phyloP scores from a whole-genome alignment of 2,888 invertebrate genomes.

The Autographa gamma region DNA sequence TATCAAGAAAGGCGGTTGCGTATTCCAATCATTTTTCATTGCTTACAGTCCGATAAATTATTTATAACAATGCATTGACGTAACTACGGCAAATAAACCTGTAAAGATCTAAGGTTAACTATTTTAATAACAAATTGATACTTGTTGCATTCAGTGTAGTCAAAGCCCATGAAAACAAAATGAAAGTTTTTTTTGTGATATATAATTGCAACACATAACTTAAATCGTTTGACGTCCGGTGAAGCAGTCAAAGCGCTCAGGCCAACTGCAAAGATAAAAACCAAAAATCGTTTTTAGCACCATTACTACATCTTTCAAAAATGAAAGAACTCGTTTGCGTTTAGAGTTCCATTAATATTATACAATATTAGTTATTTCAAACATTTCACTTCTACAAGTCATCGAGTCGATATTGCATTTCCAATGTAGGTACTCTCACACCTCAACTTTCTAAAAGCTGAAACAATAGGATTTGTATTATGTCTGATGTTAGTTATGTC shows the following conservation, averaged over 20 bases:
- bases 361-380: too few relatives aligned
- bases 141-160: background rate
- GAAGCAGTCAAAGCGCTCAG: too few relatives aligned
- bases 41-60: slow-evolving; percentile 69
- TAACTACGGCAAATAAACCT: slow-evolving; percentile 59
- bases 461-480: slow-evolving; percentile 8
- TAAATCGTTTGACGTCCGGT: too few relatives aligned
- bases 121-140: slow-evolving; percentile 18
- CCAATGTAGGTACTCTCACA: slow-evolving; percentile 20
- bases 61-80: slow-evolving; percentile 67
- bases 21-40: slow-evolving; percentile 71
- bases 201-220: too few relatives aligned
- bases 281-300: too few relatives aligned
- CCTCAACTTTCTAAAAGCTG: slow-evolving; percentile 23
- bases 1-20: slow-evolving; percentile 64
- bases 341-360: too few relatives aligned
- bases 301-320: too few relatives aligned
- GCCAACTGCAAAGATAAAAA: too few relatives aligned
- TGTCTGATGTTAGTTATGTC: background rate
- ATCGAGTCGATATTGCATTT: background rate
- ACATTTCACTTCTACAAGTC: background rate
- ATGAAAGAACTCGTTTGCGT: too few relatives aligned
- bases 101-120: slow-evolving; percentile 52
- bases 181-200: too few relatives aligned
- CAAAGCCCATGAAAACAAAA: background rate